Base-by-base conservation (phyloP, 2,888 invertebrate genomes). In the Pristionchus maxplancki region DNA sequence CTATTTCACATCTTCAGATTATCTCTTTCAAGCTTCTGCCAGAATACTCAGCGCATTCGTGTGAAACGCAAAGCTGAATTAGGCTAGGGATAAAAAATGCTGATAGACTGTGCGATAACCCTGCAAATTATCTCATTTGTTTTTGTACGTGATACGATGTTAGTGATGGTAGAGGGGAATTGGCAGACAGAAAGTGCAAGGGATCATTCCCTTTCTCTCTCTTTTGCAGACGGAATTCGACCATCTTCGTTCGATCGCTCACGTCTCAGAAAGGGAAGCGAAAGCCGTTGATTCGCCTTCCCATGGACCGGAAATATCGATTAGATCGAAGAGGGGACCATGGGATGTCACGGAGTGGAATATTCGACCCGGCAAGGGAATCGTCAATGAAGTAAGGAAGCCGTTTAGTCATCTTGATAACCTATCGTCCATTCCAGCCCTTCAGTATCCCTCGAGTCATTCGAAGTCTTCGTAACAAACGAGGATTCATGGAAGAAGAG, bases 401-500 rank as follows among this genome's bases (percentile, higher is more conserved):
- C 8, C 8, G 31, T 50, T 82, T 4, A 48, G 11, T 81, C 20
- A 24, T 34, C n/a, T 71, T 8, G 28, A n/a, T n/a, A n/a, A n/a
- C n/a, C n/a, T n/a, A n/a, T 17, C 37, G 4, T 34, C 5, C 28
- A 17, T 67, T 67, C 4, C 34, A 67, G 34, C 31, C 67, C 31
- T 67, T 67, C 24, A 58, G 20, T 34, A 13, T 48, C n/a, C 78
- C 78, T 48, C 78, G 78, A 1, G 24, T 78, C 44, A 9, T 48
- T n/a, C 78, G 78, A 48, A 78, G 44, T 78, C 78, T 78, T 15
- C 78, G 78, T 28, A 48, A n/a, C 4, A 78, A 78, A 28, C 15
- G 78, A 28, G 78, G 78, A n/a, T 78, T 78, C 78, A 78, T 78
- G 78, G 78, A 78, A 28, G 78, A 78, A 44, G 78, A 78, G 78